Conservation (phyloP, 2,797 vertebrate species). For the Anguilla pacifica region DNA sequence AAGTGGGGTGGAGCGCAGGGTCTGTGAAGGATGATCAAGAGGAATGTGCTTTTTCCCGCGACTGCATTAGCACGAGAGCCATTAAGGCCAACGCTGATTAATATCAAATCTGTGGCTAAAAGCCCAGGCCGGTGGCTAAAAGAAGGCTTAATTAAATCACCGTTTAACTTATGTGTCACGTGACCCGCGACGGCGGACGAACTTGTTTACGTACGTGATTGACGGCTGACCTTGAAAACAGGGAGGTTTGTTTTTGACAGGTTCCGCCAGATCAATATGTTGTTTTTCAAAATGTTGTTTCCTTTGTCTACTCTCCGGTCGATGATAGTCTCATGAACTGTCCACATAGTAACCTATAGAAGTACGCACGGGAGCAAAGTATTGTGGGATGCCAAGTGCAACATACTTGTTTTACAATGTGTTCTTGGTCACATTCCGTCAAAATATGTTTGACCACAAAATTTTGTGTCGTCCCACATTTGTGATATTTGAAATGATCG, state of each 20-base stretch:
- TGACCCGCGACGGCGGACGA: slow-evolving; percentile 30
- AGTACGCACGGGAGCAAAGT: background rate
- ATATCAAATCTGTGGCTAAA: slow-evolving; percentile 53
- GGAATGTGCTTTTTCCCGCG: slow-evolving; percentile 38
- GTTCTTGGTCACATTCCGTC: background rate
- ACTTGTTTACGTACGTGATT: slow-evolving; percentile 27
- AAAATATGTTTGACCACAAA: background rate
- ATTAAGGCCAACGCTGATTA: slow-evolving; percentile 57
- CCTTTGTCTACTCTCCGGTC: background rate
- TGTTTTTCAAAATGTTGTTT: slow-evolving; percentile 26
- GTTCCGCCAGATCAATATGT: slow-evolving; percentile 21
- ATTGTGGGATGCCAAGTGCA: background rate
- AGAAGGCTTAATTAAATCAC: slow-evolving; percentile 45
- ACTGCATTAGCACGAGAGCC: slow-evolving; percentile 45
- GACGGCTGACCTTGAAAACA: slow-evolving; percentile 30
- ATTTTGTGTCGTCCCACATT: background rate
- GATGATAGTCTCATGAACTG: slow-evolving; percentile 15
- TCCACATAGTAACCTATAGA: background rate
- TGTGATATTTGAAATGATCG: background rate
- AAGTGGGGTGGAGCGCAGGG: slow-evolving; percentile 8
- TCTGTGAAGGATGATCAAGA: slow-evolving; percentile 29
- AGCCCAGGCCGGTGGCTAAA: slow-evolving; percentile 43
- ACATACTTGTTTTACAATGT: background rate
- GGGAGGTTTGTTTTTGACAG: slow-evolving; percentile 23
- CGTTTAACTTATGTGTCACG: slow-evolving; percentile 39